Evolutionary conservation across 2,113 vertebrate species (phyloP).

Genomic region (Perognathus longimembris): DNA sequence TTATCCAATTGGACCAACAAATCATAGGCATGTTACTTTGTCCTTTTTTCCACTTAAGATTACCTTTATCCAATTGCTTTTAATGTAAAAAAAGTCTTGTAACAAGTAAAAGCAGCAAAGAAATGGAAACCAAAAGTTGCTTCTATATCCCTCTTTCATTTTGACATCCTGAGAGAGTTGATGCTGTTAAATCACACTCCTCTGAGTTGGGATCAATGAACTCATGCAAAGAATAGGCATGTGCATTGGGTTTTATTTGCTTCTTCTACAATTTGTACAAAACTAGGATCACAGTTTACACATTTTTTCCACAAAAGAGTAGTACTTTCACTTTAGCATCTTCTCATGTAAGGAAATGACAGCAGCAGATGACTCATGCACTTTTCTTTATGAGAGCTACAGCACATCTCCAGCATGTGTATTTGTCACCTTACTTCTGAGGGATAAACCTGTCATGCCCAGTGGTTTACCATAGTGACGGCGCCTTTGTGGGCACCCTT

Average conservation of each 20-base stretch:
- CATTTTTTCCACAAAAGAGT: background rate
- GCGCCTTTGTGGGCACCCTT: background rate
- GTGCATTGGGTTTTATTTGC: background rate
- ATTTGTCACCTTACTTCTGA: background rate
- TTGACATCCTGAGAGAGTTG: background rate
- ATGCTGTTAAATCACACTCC: background rate
- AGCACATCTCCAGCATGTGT: background rate
- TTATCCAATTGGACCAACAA: background rate
- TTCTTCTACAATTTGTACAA: background rate
- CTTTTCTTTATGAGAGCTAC: background rate
- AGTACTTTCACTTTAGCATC: background rate
- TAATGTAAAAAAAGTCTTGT: background rate
- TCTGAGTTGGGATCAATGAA: background rate
- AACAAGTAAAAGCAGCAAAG: conserved; percentile 4
- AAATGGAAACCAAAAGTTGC: background rate
- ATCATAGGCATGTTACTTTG: background rate
- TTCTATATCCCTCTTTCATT: background rate
- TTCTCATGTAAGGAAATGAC: background rate
- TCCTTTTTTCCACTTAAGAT: background rate
- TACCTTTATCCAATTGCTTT: conserved; percentile 38
- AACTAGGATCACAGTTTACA: background rate
- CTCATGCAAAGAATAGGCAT: background rate
- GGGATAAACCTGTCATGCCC: background rate
- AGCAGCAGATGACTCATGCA: background rate
- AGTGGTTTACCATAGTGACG: background rate